Evolutionary conservation across 2,797 vertebrate genomes (phyloP), one percentile per base, ranked within the genome.

Genomic region (Myioborus melanocephalus): DNA sequence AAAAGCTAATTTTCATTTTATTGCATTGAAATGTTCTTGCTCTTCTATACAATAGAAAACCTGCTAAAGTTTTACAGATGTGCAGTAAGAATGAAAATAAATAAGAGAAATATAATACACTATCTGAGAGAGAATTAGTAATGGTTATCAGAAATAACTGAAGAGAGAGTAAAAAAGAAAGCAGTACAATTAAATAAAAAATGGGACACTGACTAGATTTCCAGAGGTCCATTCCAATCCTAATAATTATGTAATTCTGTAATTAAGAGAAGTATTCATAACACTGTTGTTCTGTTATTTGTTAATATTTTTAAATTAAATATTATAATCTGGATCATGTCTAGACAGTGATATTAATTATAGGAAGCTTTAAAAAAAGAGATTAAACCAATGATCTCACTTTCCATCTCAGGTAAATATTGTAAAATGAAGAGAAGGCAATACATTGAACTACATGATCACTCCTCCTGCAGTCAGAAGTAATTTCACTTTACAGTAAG

Each of bases 61-160:
- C 35, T 53, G 9, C 2, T 44, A 15, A 59, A 63, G 17, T 53
- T 75, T 71, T 34, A 10, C 28, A 79, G 47, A 78, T 22, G 17
- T 44, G 30, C 19, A 46, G 18, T n/a, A 41, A 28, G 41, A 57
- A 59, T 10, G n/a, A 60, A 60, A 72, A 52, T 27, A n/a, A 17
- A 3, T 1, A 9, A 65, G 8, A 47, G 13, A 65, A 71, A 6
- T 34, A 24, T 14, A 14, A 65, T 13, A 69, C 0, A 1, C 5
- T 47, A 44, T 35, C 39, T n/a, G 75, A 63, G 6, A 69, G 17
- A 70, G 52, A 81, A 52, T 13, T 16, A 63, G 26, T 37, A 35
- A 70, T 8, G 5, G 6, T 53, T 66, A 63, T 22, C 4, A 94
- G 8, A 86, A 86, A 49, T 39, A 89, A 52, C 10, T 65, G 23